These are phyloP conservation scores for Leptodactylus fuscus DNA, from an alignment of 2,113 vertebrate species.

Conservation along the genomic window DNA sequence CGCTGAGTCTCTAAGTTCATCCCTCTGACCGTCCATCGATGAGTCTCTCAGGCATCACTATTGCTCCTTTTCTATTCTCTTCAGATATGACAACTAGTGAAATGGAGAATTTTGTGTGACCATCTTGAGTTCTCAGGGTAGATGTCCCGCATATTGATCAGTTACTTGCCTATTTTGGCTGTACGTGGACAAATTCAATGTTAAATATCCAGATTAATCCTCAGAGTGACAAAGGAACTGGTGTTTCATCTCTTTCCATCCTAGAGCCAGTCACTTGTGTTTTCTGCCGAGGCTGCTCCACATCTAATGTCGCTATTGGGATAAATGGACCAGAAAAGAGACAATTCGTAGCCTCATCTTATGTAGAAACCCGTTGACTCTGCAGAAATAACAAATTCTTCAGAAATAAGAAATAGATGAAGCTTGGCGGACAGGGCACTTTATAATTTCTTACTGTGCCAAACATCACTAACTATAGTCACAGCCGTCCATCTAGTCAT, in stretches of 20 bases:
- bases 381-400: slow-evolving; percentile 47
- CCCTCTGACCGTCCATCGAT: too few species aligned
- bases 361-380: slow-evolving; percentile 61
- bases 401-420: slow-evolving; percentile 53
- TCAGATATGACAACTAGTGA: too few species aligned
- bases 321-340: slow-evolving; percentile 71
- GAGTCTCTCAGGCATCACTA: too few species aligned
- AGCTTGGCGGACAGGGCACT: slow-evolving; percentile 22
- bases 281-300: slow-evolving; percentile 53
- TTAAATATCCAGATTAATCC: slow-evolving; percentile 32
- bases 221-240: slow-evolving; percentile 65
- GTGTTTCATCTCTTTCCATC: slow-evolving; percentile 55
- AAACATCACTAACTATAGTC: not conserved
- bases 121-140: too few species aligned
- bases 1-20: too few species aligned
- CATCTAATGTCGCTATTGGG: slow-evolving; percentile 61
- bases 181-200: not conserved
- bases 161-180: not conserved
- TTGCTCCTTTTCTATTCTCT: too few species aligned
- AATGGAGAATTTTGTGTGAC: too few species aligned
- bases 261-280: slow-evolving; percentile 63
- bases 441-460: not conserved
- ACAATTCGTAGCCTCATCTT: slow-evolving; percentile 67
- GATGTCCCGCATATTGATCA: too few species aligned
- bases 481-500: not conserved